A percentile compares a stretch with the other conserved stretches of the same genome.
Conservation (phyloP, 2,797 vertebrate species). For the Tadarida brasiliensis region DNA sequence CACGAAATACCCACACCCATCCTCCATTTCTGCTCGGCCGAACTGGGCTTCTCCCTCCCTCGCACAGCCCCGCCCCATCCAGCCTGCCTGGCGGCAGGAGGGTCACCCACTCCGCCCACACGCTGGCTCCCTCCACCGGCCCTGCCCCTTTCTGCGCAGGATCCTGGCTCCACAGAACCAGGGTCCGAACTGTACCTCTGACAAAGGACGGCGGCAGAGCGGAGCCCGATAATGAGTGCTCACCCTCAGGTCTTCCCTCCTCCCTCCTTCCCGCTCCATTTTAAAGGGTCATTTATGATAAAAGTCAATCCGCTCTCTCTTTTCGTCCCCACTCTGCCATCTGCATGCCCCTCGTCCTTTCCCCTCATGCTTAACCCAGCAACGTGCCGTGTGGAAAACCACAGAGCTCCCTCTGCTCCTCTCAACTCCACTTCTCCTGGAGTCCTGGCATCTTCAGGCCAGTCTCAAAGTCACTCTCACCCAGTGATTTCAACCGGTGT, state of each 20-base stretch:
- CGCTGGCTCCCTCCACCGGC: fast-evolving
- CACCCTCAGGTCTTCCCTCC: not conserved
- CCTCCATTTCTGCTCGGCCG: not conserved
- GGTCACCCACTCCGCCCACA: no score
- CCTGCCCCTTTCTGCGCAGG: not conserved
- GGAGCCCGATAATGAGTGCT: not conserved
- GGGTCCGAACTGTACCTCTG: not conserved
- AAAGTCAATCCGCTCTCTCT: not conserved
- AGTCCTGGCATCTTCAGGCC: not conserved
- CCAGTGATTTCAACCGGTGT: not conserved
- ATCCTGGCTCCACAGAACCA: not conserved
- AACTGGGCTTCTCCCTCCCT: not conserved
- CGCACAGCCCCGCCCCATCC: not conserved
- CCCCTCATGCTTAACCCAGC: not conserved
- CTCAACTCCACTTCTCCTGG: not conserved
- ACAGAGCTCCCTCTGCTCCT: not conserved
- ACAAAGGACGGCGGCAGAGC: not conserved
- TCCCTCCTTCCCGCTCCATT: not conserved
- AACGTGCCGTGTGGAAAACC: fast-evolving
- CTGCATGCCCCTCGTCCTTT: not conserved
- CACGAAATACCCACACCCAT: not conserved
- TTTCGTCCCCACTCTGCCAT: not conserved
- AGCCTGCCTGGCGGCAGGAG: fast-evolving
- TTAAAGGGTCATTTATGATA: not conserved
- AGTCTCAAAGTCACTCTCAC: not conserved